phyloP scores from a whole-genome alignment of 2,113 vertebrate genomes.

The Tylochromis polylepis region DNA sequence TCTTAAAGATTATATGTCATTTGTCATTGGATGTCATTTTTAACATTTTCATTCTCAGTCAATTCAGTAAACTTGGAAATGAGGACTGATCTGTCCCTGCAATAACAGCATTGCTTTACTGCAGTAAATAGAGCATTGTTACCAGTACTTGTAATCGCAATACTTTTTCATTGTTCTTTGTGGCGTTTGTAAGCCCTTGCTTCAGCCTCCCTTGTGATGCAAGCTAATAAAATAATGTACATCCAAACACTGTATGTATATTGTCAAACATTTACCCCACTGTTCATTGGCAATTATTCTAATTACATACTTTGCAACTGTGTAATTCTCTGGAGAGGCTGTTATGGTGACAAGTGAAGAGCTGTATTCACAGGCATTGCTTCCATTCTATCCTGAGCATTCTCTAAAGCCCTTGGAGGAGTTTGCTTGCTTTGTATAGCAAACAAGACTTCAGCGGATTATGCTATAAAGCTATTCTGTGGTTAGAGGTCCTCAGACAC shows the following conservation, averaged over 20 bases:
- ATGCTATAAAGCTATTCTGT: slow-evolving; percentile 39
- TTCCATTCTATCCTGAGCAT: slow-evolving; percentile 25
- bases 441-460: slow-evolving; percentile 60
- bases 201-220: not conserved
- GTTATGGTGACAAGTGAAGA: slow-evolving; percentile 43
- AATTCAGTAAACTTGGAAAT: not conserved
- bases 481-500: slow-evolving; percentile 45
- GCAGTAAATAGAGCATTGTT: not conserved
- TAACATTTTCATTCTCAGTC: not conserved
- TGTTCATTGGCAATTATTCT: slow-evolving; percentile 42
- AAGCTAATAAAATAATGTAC: slow-evolving; percentile 8
- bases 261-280: slow-evolving; percentile 22
- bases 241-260: slow-evolving; percentile 1
- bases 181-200: not conserved
- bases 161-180: not conserved
- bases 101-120: not conserved
- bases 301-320: slow-evolving; percentile 52
- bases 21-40: not conserved
- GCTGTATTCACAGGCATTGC: not conserved
- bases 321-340: slow-evolving; percentile 47
- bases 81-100: not conserved
- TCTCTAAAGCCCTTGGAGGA: slow-evolving; percentile 31
- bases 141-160: not conserved
- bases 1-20: not conserved
- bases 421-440: slow-evolving; percentile 46